Percentiles rank a stretch among this genome's conserved stretches.
These are phyloP conservation scores for Oxycera nigricornis DNA, from an alignment of 2,888 invertebrate genomes.

Conservation along the genomic window DNA sequence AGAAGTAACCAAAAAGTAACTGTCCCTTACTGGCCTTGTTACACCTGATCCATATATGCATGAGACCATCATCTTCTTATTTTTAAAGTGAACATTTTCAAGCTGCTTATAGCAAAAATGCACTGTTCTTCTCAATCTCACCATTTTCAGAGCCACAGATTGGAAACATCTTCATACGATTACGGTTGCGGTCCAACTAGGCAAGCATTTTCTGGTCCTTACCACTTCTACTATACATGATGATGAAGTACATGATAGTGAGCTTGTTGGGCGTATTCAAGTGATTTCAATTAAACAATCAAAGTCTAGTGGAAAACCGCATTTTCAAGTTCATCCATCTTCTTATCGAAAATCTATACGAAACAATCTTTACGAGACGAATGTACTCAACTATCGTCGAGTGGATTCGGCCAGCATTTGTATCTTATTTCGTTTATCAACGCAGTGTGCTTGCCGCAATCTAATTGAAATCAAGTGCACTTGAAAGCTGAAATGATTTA, in stretches of 20 bases:
- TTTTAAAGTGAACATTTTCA: no score
- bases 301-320: neutral
- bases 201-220: neutral
- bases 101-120: no score
- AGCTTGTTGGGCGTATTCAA: neutral
- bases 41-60: no score
- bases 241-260: neutral
- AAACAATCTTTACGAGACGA: slow-evolving; percentile 4
- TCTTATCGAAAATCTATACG: slow-evolving; percentile 18
- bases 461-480: slow-evolving; percentile 10
- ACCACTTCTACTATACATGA: neutral
- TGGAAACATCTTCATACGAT: no score
- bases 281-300: slow-evolving; percentile 24
- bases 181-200: no score
- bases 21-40: no score
- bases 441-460: neutral
- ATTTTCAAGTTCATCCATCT: neutral
- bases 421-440: neutral
- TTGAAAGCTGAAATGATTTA: slow-evolving; percentile 11
- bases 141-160: no score
- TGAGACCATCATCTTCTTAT: no score
- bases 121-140: no score
- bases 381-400: neutral
- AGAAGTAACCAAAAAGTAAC: no score
- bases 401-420: neutral